Conservation (phyloP, 2,888 invertebrate species). For the Cylloceria caligata region DNA sequence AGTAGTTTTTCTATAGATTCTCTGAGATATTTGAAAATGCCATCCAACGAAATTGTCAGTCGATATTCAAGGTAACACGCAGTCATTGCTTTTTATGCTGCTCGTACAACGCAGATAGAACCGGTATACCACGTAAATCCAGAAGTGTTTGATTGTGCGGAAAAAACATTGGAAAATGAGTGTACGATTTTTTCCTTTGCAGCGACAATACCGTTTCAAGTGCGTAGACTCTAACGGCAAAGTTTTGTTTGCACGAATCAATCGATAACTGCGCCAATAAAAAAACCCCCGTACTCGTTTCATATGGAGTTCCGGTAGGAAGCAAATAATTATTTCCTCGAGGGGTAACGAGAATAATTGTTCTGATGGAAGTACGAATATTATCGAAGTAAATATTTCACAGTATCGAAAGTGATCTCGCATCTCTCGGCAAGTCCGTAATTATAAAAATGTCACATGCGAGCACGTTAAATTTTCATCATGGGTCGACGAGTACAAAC, state of each 20-base stretch:
- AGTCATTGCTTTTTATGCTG: background rate
- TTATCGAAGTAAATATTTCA: background rate
- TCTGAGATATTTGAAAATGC: background rate
- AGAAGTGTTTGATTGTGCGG: no score
- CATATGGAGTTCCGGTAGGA: background rate
- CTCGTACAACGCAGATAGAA: background rate
- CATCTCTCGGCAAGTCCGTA: background rate
- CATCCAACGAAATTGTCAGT: background rate
- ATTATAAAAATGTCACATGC: slow-evolving; percentile 25
- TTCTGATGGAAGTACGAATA: background rate
- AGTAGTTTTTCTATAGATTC: background rate
- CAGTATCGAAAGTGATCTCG: background rate
- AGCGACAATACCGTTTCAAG: background rate
- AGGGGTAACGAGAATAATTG: background rate
- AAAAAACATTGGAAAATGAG: background rate
- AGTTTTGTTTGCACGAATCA: background rate
- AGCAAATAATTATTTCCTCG: background rate
- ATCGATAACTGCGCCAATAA: background rate
- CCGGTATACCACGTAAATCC: background rate
- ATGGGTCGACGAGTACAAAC: slow-evolving; percentile 2
- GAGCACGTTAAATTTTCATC: slow-evolving; percentile 3
- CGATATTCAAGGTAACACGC: background rate
- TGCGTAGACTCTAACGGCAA: background rate
- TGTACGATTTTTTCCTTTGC: background rate
- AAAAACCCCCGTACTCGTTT: background rate